Evolutionary conservation across 1,140 invertebrate species (phyloP).

Genomic region (Macrobrachium rosenbergii): DNA sequence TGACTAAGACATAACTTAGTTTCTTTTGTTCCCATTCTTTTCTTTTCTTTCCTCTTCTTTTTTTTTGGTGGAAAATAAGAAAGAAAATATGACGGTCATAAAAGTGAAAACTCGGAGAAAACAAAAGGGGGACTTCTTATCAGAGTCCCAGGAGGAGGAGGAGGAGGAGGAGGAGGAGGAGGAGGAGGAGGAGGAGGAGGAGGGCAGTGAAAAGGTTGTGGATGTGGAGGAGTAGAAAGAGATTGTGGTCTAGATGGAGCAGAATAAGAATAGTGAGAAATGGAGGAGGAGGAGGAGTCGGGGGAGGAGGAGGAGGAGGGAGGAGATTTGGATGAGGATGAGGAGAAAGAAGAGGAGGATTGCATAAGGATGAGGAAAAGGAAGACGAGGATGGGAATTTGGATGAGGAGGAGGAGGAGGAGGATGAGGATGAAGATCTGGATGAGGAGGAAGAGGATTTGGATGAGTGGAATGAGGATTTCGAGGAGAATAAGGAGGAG

Average conservation of each 20-base stretch:
- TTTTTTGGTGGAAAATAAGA: too few relatives aligned
- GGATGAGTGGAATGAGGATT: too few relatives aligned
- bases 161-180: background rate
- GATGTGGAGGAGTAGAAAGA: too few relatives aligned
- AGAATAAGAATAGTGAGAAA: background rate
- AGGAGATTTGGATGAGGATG: too few relatives aligned
- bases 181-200: background rate
- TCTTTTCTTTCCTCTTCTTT: too few relatives aligned
- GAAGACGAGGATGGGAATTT: too few relatives aligned
- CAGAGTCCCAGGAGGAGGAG: background rate
- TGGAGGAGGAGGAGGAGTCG: background rate
- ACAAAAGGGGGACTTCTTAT: too few relatives aligned
- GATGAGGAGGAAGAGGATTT: background rate
- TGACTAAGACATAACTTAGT: too few relatives aligned
- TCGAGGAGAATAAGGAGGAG: slow-evolving; percentile 6
- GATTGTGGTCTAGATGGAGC: background rate
- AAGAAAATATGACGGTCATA: too few relatives aligned
- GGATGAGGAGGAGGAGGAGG: background rate
- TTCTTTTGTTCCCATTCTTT: too few relatives aligned
- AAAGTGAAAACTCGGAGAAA: too few relatives aligned
- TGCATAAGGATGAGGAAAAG: slow-evolving; percentile 3
- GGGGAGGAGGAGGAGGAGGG: background rate
- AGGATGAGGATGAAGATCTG: too few relatives aligned
- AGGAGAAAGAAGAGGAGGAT: background rate
- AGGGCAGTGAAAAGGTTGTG: background rate